Evolutionary conservation across 1,140 invertebrate genomes (phyloP).

Genomic region (Parasteatoda tepidariorum): DNA sequence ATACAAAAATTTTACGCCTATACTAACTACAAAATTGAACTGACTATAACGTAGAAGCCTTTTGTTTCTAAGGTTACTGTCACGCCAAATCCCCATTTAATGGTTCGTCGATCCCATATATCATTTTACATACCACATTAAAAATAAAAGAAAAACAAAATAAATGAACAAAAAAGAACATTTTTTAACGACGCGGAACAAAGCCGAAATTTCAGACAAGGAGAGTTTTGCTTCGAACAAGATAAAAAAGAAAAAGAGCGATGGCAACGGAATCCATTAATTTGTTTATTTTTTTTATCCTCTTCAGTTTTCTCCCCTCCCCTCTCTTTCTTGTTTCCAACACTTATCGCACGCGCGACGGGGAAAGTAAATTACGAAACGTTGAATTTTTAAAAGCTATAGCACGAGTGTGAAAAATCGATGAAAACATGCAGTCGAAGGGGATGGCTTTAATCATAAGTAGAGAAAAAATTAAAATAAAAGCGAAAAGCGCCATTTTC

Average conservation of each 20-base stretch:
- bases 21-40: too few relatives aligned
- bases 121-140: neutral
- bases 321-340: too few relatives aligned
- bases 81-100: conserved; percentile 23
- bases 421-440: conserved; percentile 12
- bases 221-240: conserved; percentile 37
- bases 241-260: neutral
- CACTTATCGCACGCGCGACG: conserved; percentile 24
- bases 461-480: neutral
- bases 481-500: neutral
- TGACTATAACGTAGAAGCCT: too few relatives aligned
- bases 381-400: conserved; percentile 52
- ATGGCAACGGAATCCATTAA: neutral
- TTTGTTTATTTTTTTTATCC: neutral
- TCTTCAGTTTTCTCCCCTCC: neutral
- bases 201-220: conserved; percentile 8
- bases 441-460: conserved; percentile 38
- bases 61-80: too few relatives aligned
- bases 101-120: conserved; percentile 43
- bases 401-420: conserved; percentile 22
- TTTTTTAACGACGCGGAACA: conserved; percentile 5
- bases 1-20: too few relatives aligned
- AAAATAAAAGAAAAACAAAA: neutral
- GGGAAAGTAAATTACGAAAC: conserved; percentile 40
- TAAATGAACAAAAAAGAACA: neutral